A percentile compares a stretch with the other conserved stretches of the same genome.
These are phyloP conservation scores for Ametastegia equiseti DNA, from an alignment of 2,888 invertebrate genomes.

Conservation along the genomic window DNA sequence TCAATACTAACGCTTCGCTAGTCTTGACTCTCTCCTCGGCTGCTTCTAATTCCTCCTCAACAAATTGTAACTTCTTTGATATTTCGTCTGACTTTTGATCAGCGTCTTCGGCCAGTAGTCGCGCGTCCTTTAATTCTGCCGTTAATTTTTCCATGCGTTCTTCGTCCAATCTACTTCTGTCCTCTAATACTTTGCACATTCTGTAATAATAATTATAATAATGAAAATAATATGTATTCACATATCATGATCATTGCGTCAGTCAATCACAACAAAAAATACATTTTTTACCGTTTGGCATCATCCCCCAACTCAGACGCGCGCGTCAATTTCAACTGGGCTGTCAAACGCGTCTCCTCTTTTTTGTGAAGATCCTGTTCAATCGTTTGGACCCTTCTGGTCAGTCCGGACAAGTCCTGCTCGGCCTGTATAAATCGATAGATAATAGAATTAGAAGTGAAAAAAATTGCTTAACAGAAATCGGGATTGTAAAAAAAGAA, in stretches of 20 bases:
- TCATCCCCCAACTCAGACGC: constrained; percentile 86
- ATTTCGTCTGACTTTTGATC: constrained; percentile 85
- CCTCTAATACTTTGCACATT: constrained; percentile 82
- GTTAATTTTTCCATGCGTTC: constrained; percentile 82
- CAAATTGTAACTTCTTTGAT: constrained; percentile 82
- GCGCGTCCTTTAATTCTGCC: constrained; percentile 83
- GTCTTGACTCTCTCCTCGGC: constrained; percentile 84
- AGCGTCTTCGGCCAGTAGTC: constrained; percentile 84
- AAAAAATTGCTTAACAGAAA: background rate
- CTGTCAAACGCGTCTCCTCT: constrained; percentile 81
- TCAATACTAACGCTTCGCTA: constrained; percentile 78
- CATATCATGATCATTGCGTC: too few relatives aligned
- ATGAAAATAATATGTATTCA: too few relatives aligned
- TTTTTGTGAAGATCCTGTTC: constrained; percentile 84
- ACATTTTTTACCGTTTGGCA: constrained; percentile 84
- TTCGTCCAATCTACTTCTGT: constrained; percentile 82
- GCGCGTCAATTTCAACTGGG: constrained; percentile 82
- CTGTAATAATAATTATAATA: constrained; percentile 65
- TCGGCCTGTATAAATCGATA: constrained; percentile 77
- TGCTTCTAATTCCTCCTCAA: constrained; percentile 84
- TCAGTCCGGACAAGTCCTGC: constrained; percentile 82
- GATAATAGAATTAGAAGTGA: background rate
- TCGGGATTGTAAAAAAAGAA: background rate
- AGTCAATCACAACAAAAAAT: too few relatives aligned
- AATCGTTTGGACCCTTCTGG: constrained; percentile 82